Percentiles rank a stretch among this genome's conserved stretches.
phyloP scores from a whole-genome alignment of 2,888 invertebrate species.

The Eudemis profundana region DNA sequence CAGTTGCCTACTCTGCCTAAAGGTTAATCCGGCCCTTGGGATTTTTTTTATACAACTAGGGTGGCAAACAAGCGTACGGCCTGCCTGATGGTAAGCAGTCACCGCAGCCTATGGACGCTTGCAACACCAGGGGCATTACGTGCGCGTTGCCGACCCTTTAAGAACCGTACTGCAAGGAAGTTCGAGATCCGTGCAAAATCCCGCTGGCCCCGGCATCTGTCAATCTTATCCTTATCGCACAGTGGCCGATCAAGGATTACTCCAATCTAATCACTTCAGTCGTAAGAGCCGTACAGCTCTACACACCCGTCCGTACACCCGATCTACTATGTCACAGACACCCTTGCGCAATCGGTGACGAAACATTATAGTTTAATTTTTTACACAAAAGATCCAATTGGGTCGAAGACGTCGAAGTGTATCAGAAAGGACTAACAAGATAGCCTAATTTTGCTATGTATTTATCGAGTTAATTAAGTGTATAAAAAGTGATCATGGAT shows the following conservation, averaged over 20 bases:
- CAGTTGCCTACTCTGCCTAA: no score
- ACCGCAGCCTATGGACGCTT: no score
- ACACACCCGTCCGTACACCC: not conserved
- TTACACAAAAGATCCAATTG: no score
- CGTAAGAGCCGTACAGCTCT: not conserved
- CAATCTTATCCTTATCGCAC: not conserved
- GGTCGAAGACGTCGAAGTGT: no score
- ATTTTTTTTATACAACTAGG: no score
- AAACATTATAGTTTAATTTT: constrained; percentile 2
- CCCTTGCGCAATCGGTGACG: not conserved
- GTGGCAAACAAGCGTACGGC: no score
- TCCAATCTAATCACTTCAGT: not conserved
- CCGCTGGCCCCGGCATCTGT: not conserved
- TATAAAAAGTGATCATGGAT: constrained; percentile 38
- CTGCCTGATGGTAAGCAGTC: no score
- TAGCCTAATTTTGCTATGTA: no score
- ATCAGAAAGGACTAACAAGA: no score
- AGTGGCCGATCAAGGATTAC: not conserved
- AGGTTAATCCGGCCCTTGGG: no score
- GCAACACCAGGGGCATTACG: no score
- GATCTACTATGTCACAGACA: not conserved
- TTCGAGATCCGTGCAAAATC: not conserved
- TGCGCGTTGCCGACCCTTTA: not conserved
- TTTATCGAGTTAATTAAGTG: not conserved
- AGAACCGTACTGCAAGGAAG: not conserved